Percentiles rank a stretch among this genome's conserved stretches.
Conservation (phyloP, 2,113 vertebrate genomes). For the Prietella phreatophila region DNA sequence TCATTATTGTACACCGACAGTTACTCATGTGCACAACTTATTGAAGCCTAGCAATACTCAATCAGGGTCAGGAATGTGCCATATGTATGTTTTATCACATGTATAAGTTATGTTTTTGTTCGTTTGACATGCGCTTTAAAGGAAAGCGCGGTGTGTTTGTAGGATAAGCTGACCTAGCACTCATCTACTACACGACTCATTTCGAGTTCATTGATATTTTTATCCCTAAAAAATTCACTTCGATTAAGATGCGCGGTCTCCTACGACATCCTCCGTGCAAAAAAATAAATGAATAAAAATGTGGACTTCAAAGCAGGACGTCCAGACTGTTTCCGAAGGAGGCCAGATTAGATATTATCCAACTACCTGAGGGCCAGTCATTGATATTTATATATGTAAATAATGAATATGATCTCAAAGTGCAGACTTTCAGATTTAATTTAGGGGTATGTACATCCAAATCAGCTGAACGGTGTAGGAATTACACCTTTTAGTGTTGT, state of each 20-base stretch:
- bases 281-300: background rate
- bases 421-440: background rate
- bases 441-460: background rate
- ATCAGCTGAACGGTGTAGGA: background rate
- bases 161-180: background rate
- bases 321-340: background rate
- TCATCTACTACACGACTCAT: background rate
- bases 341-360: background rate
- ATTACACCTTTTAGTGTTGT: background rate
- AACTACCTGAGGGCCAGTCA: background rate
- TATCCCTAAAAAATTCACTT: background rate
- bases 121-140: background rate
- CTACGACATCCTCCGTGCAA: background rate
- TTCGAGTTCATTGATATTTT: background rate
- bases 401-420: background rate
- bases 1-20: background rate
- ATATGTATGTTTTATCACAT: background rate
- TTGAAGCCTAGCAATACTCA: background rate
- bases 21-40: background rate
- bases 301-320: background rate
- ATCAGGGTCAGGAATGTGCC: background rate
- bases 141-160: background rate
- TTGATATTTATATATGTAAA: background rate
- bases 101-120: background rate
- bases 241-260: background rate